phyloP scores from a whole-genome alignment of 2,113 vertebrate species.

The Malurus alboscapulatus region DNA sequence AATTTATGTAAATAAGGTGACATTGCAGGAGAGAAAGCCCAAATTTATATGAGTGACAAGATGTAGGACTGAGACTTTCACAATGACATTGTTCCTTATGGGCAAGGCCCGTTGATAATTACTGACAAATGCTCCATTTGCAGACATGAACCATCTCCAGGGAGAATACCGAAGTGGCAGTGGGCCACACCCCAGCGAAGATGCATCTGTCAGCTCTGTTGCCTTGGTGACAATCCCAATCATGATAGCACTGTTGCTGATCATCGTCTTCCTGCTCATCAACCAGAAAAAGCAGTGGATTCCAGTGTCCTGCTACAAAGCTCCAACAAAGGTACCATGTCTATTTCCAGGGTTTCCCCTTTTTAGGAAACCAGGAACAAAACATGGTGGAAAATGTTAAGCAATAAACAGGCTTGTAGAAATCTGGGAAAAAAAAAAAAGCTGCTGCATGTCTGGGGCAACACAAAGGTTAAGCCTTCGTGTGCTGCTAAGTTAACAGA shows the following conservation, averaged over 20 bases:
- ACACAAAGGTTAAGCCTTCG: neutral
- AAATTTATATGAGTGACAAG: neutral
- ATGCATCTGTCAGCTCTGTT: constrained; percentile 74
- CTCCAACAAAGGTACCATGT: constrained; percentile 82
- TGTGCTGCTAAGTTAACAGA: neutral
- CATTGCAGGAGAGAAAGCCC: neutral
- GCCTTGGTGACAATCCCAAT: constrained; percentile 81
- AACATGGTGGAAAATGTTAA: neutral
- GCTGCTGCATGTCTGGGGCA: neutral
- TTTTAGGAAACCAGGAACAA: neutral
- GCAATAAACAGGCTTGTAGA: neutral
- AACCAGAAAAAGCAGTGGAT: constrained; percentile 90
- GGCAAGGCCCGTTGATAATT: neutral
- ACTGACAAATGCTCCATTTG: neutral
- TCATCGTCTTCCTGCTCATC: constrained; percentile 80
- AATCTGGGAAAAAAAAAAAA: neutral
- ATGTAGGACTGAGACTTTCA: neutral
- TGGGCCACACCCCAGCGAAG: constrained; percentile 59
- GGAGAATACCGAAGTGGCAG: constrained; percentile 78
- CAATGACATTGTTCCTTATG: neutral
- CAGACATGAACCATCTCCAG: constrained; percentile 83
- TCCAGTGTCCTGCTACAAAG: constrained; percentile 84
- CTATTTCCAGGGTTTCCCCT: neutral
- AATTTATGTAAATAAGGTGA: neutral
- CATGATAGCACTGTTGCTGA: constrained; percentile 76